These are phyloP conservation scores for Tragelaphus imberbis DNA, from an alignment of 2,113 vertebrate genomes.

Conservation along the genomic window DNA sequence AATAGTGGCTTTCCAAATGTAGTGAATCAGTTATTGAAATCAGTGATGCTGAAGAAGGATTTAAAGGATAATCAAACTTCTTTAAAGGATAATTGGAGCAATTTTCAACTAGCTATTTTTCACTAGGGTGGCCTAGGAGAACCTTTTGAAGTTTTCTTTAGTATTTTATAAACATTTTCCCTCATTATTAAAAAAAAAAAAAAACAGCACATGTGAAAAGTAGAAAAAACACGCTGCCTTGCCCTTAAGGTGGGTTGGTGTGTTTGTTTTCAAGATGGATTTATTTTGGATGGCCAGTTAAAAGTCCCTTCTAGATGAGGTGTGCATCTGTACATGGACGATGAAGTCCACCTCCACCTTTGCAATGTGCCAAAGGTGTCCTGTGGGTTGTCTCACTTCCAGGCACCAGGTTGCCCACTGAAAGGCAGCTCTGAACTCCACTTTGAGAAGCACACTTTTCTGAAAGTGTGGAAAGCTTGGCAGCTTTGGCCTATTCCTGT, in stretches of 20 bases:
- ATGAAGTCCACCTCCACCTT: neutral
- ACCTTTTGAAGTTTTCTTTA: neutral
- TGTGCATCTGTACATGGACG: neutral
- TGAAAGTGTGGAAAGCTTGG: neutral
- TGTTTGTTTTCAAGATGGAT: neutral
- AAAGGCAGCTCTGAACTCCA: neutral
- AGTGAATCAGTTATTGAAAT: neutral
- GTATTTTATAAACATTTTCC: neutral
- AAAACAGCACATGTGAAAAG: neutral
- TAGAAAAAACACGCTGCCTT: neutral
- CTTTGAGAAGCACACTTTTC: slow-evolving; percentile 5
- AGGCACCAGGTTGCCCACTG: neutral
- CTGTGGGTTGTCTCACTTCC: slow-evolving; percentile 2
- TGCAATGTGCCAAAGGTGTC: neutral
- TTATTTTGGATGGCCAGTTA: slow-evolving; percentile 14
- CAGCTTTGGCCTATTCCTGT: slow-evolving; percentile 14
- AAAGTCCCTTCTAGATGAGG: neutral
- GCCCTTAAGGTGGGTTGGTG: neutral
- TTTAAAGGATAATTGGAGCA: slow-evolving; percentile 9
- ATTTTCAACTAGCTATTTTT: slow-evolving; percentile 5
- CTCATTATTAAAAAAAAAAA: neutral
- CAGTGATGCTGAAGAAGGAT: neutral
- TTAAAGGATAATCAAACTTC: neutral
- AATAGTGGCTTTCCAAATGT: neutral
- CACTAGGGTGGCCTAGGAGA: neutral